Evolutionary conservation across 2,113 vertebrate species (phyloP), one percentile per base, ranked within the genome.

Genomic region (Varanus komodoensis): DNA sequence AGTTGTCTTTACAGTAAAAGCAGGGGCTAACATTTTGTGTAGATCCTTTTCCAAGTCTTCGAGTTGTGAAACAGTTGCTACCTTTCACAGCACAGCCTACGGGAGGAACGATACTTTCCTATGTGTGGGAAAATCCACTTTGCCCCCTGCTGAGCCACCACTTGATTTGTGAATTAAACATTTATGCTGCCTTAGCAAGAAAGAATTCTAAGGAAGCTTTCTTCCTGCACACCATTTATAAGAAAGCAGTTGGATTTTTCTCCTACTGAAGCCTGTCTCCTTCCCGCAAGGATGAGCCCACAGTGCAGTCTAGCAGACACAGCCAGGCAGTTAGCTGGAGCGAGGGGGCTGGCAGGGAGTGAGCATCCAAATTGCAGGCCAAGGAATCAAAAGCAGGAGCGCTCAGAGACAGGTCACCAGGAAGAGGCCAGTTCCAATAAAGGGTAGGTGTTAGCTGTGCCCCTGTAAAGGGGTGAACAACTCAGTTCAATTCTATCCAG

Each of bases 91-190:
- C 29, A 83, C 87, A 82, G 32, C 69, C 52, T 83, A 48, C 61
- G 77, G 75, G 74, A 67, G 61, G n/a, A 69, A 85, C 32, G 89
- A 69, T 85, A 79, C 87, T 89, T 69, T 85, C 50, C 69, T 34
- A 67, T 85, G 83, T 69, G 82, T 85, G 89, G 82, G 64, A 57
- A 89, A 85, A 89, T 85, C 82, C 74, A 80, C 83, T 89, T 85
- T 89, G 89, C 61, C 74, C 74, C 89, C 82, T 79, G 61, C 83
- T 69, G 82, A 85, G 61, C 64, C 79, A 74, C 82, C 83, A 85
- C 61, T 85, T 85, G 74, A 89, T 85, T 85, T 79, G 82, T 79
- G 89, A 85, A 89, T 89, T 85, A 89, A 89, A 89, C 89, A 89
- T 84, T 85, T 85, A 89, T 89, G 44, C 82, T 89, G 61, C 73